Percentiles rank a stretch among this genome's conserved stretches.
Evolutionary conservation across 2,888 invertebrate species (phyloP).

Genomic region (Ernsta delagoae): DNA sequence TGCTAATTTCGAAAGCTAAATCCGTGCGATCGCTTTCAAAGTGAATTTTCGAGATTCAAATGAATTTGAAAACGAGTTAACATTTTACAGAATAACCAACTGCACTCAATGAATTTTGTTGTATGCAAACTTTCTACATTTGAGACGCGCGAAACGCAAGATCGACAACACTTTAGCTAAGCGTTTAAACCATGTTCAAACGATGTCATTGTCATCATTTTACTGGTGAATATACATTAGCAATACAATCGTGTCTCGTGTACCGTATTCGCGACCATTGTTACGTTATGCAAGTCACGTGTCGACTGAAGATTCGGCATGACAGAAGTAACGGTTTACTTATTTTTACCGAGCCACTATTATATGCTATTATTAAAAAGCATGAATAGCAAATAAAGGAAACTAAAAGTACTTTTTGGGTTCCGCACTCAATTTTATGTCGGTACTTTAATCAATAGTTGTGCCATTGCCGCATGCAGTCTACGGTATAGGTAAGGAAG

Average conservation of each 20-base stretch:
- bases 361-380: background rate
- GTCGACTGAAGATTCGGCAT: slow-evolving; percentile 33
- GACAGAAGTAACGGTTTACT: slow-evolving; percentile 29
- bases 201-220: slow-evolving; percentile 44
- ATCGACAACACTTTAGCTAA: slow-evolving; percentile 18
- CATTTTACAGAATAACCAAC: no score
- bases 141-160: slow-evolving; percentile 3
- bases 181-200: background rate
- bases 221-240: slow-evolving; percentile 40
- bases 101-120: background rate
- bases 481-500: no score
- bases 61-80: no score
- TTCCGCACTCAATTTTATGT: background rate
- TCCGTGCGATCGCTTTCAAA: no score
- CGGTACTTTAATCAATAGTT: no score
- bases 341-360: slow-evolving; percentile 13
- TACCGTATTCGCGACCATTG: slow-evolving; percentile 44
- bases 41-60: no score
- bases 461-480: no score
- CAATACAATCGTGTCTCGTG: slow-evolving; percentile 51
- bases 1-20: no score
- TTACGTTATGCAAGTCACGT: slow-evolving; percentile 42
- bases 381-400: background rate
- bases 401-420: background rate
- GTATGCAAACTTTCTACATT: background rate